These are phyloP conservation scores for Archips crataeganus DNA, from an alignment of 2,888 invertebrate species.

Conservation along the genomic window DNA sequence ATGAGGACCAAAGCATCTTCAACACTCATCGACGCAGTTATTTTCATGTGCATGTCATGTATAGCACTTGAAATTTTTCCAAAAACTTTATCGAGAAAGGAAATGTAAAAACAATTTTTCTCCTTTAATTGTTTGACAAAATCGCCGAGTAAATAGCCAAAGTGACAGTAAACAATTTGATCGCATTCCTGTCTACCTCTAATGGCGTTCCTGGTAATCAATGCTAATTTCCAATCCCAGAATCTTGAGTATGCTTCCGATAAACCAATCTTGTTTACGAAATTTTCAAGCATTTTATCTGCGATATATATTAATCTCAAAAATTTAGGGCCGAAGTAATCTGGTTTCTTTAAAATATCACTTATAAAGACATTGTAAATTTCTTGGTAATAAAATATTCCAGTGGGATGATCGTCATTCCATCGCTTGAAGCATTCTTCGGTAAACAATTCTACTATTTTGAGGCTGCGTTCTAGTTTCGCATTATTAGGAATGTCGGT, in stretches of 20 bases:
- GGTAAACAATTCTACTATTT: conserved; percentile 48
- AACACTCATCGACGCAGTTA: background rate
- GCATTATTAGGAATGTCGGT: conserved; percentile 44
- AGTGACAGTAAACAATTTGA: conserved; percentile 43
- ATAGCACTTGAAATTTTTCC: conserved; percentile 5
- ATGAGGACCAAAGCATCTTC: conserved; percentile 38
- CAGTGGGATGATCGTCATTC: conserved; percentile 42
- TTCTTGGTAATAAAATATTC: conserved; percentile 44
- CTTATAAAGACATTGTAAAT: conserved; percentile 47
- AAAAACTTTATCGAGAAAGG: conserved; percentile 33
- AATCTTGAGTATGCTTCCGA: conserved; percentile 50
- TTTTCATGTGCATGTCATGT: background rate
- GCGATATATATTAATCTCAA: conserved; percentile 46
- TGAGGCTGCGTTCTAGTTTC: conserved; percentile 44
- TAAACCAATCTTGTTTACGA: conserved; percentile 45
- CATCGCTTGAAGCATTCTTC: conserved; percentile 48
- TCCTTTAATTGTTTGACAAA: conserved; percentile 49
- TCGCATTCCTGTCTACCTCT: conserved; percentile 23
- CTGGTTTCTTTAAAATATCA: conserved; percentile 44
- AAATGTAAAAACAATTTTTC: conserved; percentile 44
- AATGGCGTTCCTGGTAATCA: conserved; percentile 47
- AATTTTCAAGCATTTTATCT: conserved; percentile 47
- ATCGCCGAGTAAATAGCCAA: conserved; percentile 49
- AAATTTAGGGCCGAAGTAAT: conserved; percentile 8
- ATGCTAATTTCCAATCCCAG: conserved; percentile 53